phyloP scores from a whole-genome alignment of 2,888 invertebrate genomes.

The Volucella zonaria region DNA sequence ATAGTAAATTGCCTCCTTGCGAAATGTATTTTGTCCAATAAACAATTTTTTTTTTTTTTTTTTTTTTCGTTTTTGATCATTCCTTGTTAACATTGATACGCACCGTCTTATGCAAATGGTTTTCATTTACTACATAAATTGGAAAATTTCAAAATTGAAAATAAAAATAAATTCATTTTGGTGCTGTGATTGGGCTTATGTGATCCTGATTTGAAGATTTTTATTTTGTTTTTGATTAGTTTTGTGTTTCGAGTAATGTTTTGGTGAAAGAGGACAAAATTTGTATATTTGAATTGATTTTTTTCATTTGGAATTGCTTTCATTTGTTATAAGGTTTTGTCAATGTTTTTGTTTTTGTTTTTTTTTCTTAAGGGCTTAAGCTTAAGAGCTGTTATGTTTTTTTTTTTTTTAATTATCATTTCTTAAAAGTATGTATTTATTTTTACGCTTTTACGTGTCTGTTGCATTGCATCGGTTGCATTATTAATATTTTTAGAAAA shows the following conservation, averaged over 20 bases:
- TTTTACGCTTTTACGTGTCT: conserved; percentile 59
- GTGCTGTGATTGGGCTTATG: conserved; percentile 72
- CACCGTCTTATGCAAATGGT: conserved; percentile 69
- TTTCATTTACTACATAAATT: conserved; percentile 51
- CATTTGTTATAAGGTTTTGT: conserved; percentile 47
- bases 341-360: conserved; percentile 31
- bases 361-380: conserved; percentile 7
- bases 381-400: conserved; percentile 42
- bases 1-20: conserved; percentile 51
- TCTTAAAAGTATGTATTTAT: not conserved
- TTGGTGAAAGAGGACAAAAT: not conserved
- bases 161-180: conserved; percentile 32
- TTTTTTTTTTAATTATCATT: conserved; percentile 23
- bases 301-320: conserved; percentile 21
- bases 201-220: conserved; percentile 15
- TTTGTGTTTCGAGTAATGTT: conserved; percentile 5
- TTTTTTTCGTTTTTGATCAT: conserved; percentile 16
- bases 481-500: conserved; percentile 33
- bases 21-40: conserved; percentile 37
- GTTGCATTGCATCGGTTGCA: conserved; percentile 37
- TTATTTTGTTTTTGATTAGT: conserved; percentile 25
- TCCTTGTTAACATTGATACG: conserved; percentile 60
- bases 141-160: conserved; percentile 19
- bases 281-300: not conserved
- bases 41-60: not conserved